Evolutionary conservation across 2,113 vertebrate species (phyloP), one percentile per base, ranked within the genome.

Genomic region (Pollimyrus isidori): DNA sequence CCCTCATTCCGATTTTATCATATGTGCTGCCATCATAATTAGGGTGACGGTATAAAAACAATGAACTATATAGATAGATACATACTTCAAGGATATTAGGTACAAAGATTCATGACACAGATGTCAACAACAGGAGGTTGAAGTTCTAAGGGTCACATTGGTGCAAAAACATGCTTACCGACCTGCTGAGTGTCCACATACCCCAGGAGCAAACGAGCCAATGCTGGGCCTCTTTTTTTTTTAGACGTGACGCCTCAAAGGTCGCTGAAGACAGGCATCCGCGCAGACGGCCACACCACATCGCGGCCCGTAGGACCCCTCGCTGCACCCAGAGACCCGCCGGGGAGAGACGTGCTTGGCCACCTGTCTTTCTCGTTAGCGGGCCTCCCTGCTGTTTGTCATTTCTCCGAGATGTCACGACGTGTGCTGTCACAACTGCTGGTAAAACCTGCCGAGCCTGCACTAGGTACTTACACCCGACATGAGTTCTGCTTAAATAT

Each of bases 321-420:
- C 90, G 91, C 91, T 92, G 92, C 90, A 90, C 88, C 88, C 90
- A 30, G 56, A 88, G 91, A 91, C 90, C 88, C 15, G 48, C 83
- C 21, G 6, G 45, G 45, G 82, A 49, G 58, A 21, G 30, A 39
- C 26, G 23, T 11, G 23, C 45, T 6, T 2, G n/a, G 83, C 42
- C 46, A 85, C 45, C 82, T 85, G 82, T 85, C 82, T 48, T 26
- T 49, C 46, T 15, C 46, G 82, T 50, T 49, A 86, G 23, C 7
- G 3, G 19, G 0, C n/a, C 23, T 21, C 83, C 83, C 46, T 19
- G 9, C 15, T 7, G 39, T 83, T 49, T 26, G 42, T 85, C 82
- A 49, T 26, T 83, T 42, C 23, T 85, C 82, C 10, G 39, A 85
- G 82, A 85, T 49, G 21, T 42, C 42, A 49, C 82, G 42, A 49